A percentile compares a stretch with the other conserved stretches of the same genome.
These are phyloP conservation scores for Nudaria mundana DNA, from an alignment of 2,888 invertebrate genomes.

Conservation along the genomic window DNA sequence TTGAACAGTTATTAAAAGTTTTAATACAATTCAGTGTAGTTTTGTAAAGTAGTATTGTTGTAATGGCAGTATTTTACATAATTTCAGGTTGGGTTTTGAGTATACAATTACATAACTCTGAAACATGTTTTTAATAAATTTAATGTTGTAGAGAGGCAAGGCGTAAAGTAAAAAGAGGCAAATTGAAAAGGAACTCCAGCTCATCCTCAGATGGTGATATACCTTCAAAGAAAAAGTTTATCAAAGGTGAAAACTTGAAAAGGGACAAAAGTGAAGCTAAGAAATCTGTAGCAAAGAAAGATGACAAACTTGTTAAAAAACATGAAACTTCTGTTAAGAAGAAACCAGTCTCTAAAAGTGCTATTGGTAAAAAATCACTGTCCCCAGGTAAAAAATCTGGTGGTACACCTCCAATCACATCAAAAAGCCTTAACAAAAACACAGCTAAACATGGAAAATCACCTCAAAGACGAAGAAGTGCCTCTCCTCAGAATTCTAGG, in stretches of 20 bases:
- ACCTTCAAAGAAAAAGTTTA: slow-evolving; percentile 76
- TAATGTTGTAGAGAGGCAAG: slow-evolving; percentile 60
- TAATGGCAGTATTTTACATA: no score
- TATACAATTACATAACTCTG: slow-evolving; percentile 1
- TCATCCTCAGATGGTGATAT: slow-evolving; percentile 85
- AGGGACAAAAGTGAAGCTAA: slow-evolving; percentile 70
- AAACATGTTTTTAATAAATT: neutral
- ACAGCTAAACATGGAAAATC: slow-evolving; percentile 70
- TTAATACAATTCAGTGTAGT: no score
- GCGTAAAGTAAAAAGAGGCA: slow-evolving; percentile 76
- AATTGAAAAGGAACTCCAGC: slow-evolving; percentile 81
- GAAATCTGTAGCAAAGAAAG: slow-evolving; percentile 66
- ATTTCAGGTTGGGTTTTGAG: neutral
- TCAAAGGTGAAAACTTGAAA: slow-evolving; percentile 63
- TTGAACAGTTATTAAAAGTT: no score
- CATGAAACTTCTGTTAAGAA: slow-evolving; percentile 54
- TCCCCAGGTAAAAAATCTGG: slow-evolving; percentile 76
- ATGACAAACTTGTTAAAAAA: slow-evolving; percentile 66
- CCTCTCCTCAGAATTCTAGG: slow-evolving; percentile 64
- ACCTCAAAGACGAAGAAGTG: slow-evolving; percentile 64
- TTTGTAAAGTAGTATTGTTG: no score
- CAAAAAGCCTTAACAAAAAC: slow-evolving; percentile 64
- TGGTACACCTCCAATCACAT: slow-evolving; percentile 73
- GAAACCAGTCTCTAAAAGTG: slow-evolving; percentile 56
- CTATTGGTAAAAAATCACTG: slow-evolving; percentile 71